Percentiles rank a stretch among this genome's conserved stretches.
phyloP scores from a whole-genome alignment of 2,113 vertebrate species.

The Zosterops hypoxanthus region DNA sequence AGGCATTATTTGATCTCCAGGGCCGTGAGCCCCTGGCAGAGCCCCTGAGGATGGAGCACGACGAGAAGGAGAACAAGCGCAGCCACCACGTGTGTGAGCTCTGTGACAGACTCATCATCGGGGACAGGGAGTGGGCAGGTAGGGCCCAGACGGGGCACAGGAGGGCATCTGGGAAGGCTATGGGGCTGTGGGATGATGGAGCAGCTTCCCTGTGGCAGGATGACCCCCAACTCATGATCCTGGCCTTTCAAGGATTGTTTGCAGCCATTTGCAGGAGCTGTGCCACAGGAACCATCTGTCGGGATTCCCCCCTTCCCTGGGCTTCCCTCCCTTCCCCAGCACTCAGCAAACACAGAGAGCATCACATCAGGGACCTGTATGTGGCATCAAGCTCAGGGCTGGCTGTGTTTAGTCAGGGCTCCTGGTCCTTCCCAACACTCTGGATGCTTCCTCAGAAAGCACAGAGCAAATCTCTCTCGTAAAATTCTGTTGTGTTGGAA shows the following conservation, averaged over 20 bases:
- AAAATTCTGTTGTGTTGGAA: neutral
- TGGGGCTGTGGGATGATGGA: neutral
- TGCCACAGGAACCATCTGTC: slow-evolving; percentile 71
- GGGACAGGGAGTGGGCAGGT: slow-evolving; percentile 96
- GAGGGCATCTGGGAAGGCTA: neutral
- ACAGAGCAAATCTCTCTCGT: neutral
- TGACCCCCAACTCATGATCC: neutral
- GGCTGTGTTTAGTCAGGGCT: neutral
- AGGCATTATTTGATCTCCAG: slow-evolving; percentile 51
- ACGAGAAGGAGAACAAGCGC: slow-evolving; percentile 78
- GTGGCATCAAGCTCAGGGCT: neutral
- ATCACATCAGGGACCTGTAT: neutral
- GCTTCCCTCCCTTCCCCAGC: neutral
- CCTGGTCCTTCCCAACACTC: neutral
- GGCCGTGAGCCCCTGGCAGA: slow-evolving; percentile 71
- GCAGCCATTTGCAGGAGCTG: slow-evolving; percentile 42
- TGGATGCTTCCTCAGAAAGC: neutral
- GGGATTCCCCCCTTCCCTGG: neutral
- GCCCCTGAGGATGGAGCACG: slow-evolving; percentile 78
- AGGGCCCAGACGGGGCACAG: slow-evolving; percentile 75
- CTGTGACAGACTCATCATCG: slow-evolving; percentile 89
- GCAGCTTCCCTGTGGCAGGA: neutral
- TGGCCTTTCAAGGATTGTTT: slow-evolving; percentile 32
- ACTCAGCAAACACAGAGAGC: neutral
- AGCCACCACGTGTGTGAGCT: slow-evolving; percentile 81